A percentile compares a stretch with the other conserved stretches of the same genome.
Conservation (phyloP, 2,113 vertebrate species). For the Odocoileus hemionus region DNA sequence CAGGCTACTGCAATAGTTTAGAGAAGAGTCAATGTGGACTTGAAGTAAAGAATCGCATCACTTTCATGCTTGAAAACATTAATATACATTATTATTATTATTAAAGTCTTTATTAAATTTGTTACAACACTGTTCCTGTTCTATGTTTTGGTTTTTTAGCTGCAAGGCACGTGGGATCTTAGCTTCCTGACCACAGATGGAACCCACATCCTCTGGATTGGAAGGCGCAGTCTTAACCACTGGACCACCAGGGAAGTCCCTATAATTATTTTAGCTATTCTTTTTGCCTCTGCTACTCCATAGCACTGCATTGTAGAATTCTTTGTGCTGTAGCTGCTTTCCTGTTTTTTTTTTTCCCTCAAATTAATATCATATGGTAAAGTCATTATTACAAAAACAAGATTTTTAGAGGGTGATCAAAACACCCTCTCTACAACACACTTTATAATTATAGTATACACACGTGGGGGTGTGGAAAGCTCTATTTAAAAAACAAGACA, state of each 20-base stretch:
- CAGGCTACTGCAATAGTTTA: background rate
- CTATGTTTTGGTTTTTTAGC: background rate
- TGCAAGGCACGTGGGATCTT: background rate
- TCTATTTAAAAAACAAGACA: conserved; percentile 38
- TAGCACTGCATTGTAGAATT: background rate
- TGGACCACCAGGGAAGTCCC: background rate
- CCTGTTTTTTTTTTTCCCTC: conserved; percentile 45
- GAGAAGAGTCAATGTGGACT: background rate
- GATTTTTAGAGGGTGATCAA: conserved; percentile 63
- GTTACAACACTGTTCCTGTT: background rate
- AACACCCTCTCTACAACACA: conserved; percentile 48
- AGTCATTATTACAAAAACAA: conserved; percentile 68
- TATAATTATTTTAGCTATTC: background rate
- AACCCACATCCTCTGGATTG: background rate
- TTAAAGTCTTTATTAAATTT: background rate
- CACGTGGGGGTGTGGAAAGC: conserved; percentile 14
- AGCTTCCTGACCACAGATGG: background rate
- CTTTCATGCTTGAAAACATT: conserved; percentile 2
- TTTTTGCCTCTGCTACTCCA: background rate
- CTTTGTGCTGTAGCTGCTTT: conserved; percentile 44
- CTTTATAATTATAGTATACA: conserved; percentile 68
- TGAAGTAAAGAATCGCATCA: background rate
- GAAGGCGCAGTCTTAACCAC: background rate
- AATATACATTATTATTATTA: background rate
- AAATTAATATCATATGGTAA: conserved; percentile 73